Evolutionary conservation across 2,888 invertebrate genomes (phyloP).

Genomic region (Teleogryllus oceanicus): DNA sequence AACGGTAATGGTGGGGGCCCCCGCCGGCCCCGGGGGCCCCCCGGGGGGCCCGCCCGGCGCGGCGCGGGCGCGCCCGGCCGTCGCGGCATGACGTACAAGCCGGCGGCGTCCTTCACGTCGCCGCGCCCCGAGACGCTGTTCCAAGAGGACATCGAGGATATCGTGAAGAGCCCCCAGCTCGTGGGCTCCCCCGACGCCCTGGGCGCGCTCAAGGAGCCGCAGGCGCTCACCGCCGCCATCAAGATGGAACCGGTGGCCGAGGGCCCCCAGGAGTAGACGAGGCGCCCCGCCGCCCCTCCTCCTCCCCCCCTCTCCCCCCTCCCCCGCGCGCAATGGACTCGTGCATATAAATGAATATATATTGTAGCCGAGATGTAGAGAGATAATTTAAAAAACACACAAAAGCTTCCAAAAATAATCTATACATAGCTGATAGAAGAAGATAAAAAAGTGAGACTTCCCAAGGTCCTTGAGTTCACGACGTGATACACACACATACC

Average conservation of each 20-base stretch:
- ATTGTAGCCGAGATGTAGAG: conserved; percentile 24
- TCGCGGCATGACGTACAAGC: conserved; percentile 60
- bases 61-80: conserved; percentile 19
- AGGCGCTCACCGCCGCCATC: conserved; percentile 31
- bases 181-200: conserved; percentile 32
- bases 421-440: conserved; percentile 5
- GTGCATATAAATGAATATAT: conserved; percentile 10
- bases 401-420: conserved; percentile 36
- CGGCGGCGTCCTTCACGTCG: conserved; percentile 43
- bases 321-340: not conserved
- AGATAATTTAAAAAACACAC: conserved; percentile 28
- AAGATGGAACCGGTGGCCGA: conserved; percentile 34
- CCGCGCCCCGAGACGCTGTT: conserved; percentile 57
- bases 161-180: conserved; percentile 57
- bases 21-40: conserved; percentile 45
- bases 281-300: not conserved
- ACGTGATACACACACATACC: conserved; percentile 26
- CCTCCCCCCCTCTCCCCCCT: not conserved
- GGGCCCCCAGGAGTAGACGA: not conserved
- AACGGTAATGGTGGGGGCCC: conserved; percentile 42
- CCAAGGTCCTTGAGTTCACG: conserved; percentile 30
- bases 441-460: conserved; percentile 34
- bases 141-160: conserved; percentile 61
- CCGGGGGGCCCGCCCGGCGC: conserved; percentile 27
- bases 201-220: conserved; percentile 32